Conservation (phyloP, 2,113 vertebrate genomes). For the Triplophysa rosa region DNA sequence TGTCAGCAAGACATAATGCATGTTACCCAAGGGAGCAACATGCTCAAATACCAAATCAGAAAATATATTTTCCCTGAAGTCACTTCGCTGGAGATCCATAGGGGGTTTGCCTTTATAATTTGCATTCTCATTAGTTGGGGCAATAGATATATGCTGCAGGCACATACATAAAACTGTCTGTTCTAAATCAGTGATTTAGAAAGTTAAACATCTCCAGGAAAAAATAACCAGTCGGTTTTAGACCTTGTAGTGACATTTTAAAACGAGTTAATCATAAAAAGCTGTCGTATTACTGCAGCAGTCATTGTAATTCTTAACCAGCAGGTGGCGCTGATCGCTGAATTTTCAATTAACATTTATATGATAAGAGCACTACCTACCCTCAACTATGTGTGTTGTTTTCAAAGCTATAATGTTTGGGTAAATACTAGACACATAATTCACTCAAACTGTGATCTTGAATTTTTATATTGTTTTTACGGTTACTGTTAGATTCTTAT, state of each 20-base stretch:
- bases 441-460: constrained; percentile 22
- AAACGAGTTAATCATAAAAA: not conserved
- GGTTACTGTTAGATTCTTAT: constrained; percentile 33
- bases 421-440: not conserved
- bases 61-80: constrained; percentile 4
- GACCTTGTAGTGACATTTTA: not conserved
- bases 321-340: constrained; percentile 36
- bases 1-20: not conserved
- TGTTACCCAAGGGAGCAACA: constrained; percentile 15
- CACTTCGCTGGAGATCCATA: not conserved
- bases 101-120: constrained; percentile 20
- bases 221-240: not conserved
- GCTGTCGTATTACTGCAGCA: not conserved
- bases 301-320: constrained; percentile 11
- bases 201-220: constrained; percentile 6
- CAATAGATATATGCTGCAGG: constrained; percentile 4
- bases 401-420: not conserved
- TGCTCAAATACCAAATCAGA: constrained; percentile 17
- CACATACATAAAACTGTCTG: constrained; percentile 14
- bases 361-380: not conserved
- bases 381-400: not conserved
- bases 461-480: constrained; percentile 23
- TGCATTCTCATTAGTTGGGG: constrained; percentile 27
- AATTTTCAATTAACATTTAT: not conserved
- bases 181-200: constrained; percentile 11